Base-by-base conservation (phyloP, 2,888 invertebrate genomes). In the Ophion costatus region DNA sequence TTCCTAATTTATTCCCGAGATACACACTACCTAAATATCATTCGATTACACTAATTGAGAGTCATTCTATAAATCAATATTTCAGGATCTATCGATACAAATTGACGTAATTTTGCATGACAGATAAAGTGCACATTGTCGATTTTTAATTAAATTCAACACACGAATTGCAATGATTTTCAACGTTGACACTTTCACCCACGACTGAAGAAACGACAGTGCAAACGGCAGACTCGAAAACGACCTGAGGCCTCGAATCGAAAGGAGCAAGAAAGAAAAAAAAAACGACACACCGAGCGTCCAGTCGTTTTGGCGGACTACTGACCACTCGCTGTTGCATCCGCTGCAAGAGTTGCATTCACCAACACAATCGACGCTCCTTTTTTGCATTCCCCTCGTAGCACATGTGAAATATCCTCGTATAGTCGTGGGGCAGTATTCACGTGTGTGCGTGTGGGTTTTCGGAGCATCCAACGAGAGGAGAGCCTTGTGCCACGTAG, bases 321-420 rank as follows among this genome's bases (percentile, higher is more conserved):
- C 93, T 93, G 93, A 92, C 92, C 93, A 91, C 90, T 91, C 90
- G 92, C 90, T 89, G 91, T 90, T 93, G 92, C 92, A 93, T 92
- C 92, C 91, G 89, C 89, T 93, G 92, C 91, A 92, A 87, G 91
- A 90, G 92, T 92, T 93, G 92, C 92, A 93, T 92, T 91, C 91
- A 91, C 93, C 90, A 90, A 92, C 91, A 89, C 83, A 83, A 88
- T 89, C 90, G 87, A 82, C 64, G 69, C 64, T 64, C 64, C 78
- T 79, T 80, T 80, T 70, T 63, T 80, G 77, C 85, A 82, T 80
- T 74, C 80, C 82, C 74, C 80, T 80, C 85, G 71, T 45, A 86
- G 86, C 87, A 86, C 88, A 88, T 88, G 88, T 86, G 87, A 81
- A 86, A 87, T 87, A 89, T 88, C 86, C 64, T 66, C 82, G 51